Evolutionary conservation across 2,113 vertebrate genomes (phyloP), one percentile per base, ranked within the genome.

Genomic region (Mormyrus iriodes): DNA sequence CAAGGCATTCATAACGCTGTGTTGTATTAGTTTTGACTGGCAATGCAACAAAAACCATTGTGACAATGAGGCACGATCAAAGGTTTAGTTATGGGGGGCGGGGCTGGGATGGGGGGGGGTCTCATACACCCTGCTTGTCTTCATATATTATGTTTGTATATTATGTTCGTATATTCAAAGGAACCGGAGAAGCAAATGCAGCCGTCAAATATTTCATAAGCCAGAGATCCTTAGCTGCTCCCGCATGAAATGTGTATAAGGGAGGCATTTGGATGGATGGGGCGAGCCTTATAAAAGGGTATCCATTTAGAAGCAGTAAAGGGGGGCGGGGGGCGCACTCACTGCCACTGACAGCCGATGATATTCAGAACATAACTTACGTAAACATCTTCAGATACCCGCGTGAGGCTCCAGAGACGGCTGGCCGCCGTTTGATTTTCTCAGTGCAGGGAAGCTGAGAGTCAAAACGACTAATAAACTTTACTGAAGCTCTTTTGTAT

Each of bases 121-220:
- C 76, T 44, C 44, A 48, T 48, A n/a, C 76, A 84, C 21, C 44
- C 9, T 21, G 42, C 44, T 84, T 44, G 48, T 84, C 49, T 53
- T 55, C 49, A 9, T 6, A 86, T 86, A 55, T 86, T 53, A 84
- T 84, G 85, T 53, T 55, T 27, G 5, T 6, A 86, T 86, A 55
- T 86, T 44, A 84, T 84, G 85, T 53, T 55, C 49, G 5, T 6
- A 86, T 86, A 55, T 86, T 53, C 49, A 86, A 17, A 55, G 31
- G 27, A 86, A 86, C 85, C 53, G 48, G 27, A 53, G 49, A 53
- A 48, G 51, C 49, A 53, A 86, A 48, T 53, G 17, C 15, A 7
- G 85, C 21, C 55, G 85, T n/a, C 48, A 86, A 86, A 86, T 53
- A 86, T 86, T 86, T 86, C 51, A 86, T 86, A 51, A 86, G 85